These are phyloP conservation scores for Ptychochromis oligacanthus DNA, from an alignment of 2,113 vertebrate species.

Conservation along the genomic window DNA sequence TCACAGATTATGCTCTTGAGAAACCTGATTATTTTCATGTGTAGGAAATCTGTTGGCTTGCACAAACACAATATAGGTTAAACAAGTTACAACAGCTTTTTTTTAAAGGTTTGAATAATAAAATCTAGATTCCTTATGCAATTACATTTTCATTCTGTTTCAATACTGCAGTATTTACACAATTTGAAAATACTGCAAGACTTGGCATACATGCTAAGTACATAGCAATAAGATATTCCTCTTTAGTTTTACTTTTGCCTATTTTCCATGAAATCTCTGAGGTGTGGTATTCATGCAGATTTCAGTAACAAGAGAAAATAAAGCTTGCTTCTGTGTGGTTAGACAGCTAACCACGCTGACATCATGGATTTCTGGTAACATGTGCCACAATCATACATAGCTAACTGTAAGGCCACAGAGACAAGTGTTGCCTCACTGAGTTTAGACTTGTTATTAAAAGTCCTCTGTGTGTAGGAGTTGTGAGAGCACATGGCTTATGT, in stretches of 20 bases:
- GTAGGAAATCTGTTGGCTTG: too few relatives aligned
- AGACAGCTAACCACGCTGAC: not conserved
- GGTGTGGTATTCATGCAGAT: not conserved
- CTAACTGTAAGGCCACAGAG: not conserved
- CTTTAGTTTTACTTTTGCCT: not conserved
- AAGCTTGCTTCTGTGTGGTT: not conserved
- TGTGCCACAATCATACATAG: not conserved
- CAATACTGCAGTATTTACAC: not conserved
- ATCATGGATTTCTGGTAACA: slow-evolving; percentile 12
- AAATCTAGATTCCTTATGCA: too few relatives aligned
- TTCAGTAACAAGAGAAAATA: not conserved
- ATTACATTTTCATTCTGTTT: not conserved
- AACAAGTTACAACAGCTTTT: too few relatives aligned
- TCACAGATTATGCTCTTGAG: not conserved
- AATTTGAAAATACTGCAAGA: not conserved
- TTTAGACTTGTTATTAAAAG: slow-evolving; percentile 5
- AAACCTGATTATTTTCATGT: not conserved
- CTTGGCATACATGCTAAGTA: not conserved
- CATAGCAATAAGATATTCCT: not conserved
- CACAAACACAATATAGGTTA: too few relatives aligned
- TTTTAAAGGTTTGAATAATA: too few relatives aligned
- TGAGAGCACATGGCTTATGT: slow-evolving; percentile 5
- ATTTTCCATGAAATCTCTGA: not conserved
- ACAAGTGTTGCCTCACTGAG: not conserved
- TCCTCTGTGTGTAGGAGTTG: not conserved